phyloP scores from a whole-genome alignment of 2,797 vertebrate genomes.

The Alosa sapidissima region DNA sequence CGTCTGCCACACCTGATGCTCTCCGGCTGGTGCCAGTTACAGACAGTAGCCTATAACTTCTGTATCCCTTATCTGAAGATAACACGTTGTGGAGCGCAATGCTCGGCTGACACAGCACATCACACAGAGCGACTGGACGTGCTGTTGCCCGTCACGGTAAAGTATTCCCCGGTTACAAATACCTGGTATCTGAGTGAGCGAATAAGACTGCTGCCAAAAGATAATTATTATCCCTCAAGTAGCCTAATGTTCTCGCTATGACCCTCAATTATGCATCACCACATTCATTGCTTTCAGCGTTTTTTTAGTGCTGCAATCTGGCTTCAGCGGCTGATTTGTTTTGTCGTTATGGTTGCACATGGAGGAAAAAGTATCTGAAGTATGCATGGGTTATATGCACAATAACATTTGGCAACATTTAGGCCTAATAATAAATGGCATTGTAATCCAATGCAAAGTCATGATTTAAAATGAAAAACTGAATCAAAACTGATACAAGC shows the following conservation, averaged over 20 bases:
- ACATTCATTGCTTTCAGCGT: not conserved
- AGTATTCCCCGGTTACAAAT: not conserved
- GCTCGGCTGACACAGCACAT: not conserved
- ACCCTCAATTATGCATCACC: not conserved
- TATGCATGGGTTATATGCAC: not conserved
- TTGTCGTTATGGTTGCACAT: not conserved
- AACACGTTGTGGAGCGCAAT: not conserved
- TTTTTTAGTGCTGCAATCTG: not conserved
- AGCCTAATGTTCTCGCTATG: not conserved
- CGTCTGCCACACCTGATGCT: not conserved
- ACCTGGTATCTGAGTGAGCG: not conserved
- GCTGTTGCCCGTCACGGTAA: slow-evolving; percentile 6
- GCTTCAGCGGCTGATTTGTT: not conserved
- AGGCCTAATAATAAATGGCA: too few species aligned
- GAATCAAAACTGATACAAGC: too few species aligned
- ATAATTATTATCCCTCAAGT: slow-evolving; percentile 25
- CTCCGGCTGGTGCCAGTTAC: not conserved
- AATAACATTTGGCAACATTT: too few species aligned
- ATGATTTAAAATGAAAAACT: too few species aligned
- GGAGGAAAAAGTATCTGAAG: not conserved
- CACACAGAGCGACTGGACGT: not conserved
- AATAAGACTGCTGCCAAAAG: not conserved
- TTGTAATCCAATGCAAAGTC: too few species aligned
- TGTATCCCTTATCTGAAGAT: not conserved
- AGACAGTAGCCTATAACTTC: not conserved